Evolutionary conservation across 2,888 invertebrate genomes (phyloP), one percentile per base, ranked within the genome.

Genomic region (Muschampia plurimacula): DNA sequence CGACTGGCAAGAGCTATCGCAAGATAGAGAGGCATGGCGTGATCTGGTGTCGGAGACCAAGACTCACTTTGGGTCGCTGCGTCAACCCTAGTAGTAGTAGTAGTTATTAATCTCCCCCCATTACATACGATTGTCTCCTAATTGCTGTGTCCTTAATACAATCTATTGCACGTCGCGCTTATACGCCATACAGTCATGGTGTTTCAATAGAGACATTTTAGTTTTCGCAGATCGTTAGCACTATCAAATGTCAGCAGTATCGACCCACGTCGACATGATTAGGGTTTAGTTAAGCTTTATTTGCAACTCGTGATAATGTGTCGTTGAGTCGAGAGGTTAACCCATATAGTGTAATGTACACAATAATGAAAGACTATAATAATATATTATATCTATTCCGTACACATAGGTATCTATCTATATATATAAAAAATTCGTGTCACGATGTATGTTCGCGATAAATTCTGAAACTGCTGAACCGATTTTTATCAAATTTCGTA

Each of bases 231-330:
- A 60, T 60, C 60, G 60, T 60, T 60, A 8, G 36, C 39, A 2
- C 36, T 36, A 36, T 60, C 36, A 60, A 60, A 60, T 60, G 60
- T 36, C 60, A n/a, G 13, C 60, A 32, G n/a, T 60, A 39, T 60
- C 60, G 60, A n/a, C n/a, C 36, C 60, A 60, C 57, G 22, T 57
- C 60, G 60, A 60, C 36, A n/a, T 60, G 8, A 60, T 60, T 60
- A 39, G 39, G 36, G 36, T 36, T 12, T 13, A 36, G 60, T 36
- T 12, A n/a, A 36, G 60, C 36, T 60, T 60, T 60, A 46, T 52
- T 52, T 3, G 36, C 60, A 36, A 60, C n/a, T 60, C 36, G 60
- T 60, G 60, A 36, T 60, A 32, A 57, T 57, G 57, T 28, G 57
- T 7, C 2, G 49, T n/a, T 49, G n/a, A 28, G 57, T 28, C 28